phyloP scores from a whole-genome alignment of 2,888 invertebrate species.

The Clepsis dumicolana region DNA sequence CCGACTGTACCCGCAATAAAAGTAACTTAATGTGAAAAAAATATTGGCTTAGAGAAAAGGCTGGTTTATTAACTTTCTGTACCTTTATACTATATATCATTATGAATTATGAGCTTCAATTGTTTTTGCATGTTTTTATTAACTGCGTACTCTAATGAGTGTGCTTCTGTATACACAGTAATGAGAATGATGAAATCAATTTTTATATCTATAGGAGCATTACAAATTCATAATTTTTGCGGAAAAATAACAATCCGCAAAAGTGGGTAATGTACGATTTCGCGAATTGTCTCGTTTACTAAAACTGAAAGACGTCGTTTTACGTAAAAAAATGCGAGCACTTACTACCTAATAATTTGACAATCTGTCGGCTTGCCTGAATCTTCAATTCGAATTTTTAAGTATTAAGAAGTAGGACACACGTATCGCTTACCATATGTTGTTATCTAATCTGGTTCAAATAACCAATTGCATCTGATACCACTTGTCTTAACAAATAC shows the following conservation, averaged over 20 bases:
- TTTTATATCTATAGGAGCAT: too few species aligned
- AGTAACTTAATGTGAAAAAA: neutral
- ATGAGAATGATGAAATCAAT: too few species aligned
- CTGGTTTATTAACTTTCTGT: too few species aligned
- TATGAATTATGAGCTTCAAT: too few species aligned
- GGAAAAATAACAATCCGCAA: too few species aligned
- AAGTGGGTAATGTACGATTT: too few species aligned
- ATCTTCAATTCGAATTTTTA: neutral
- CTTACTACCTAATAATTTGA: neutral
- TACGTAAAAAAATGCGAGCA: neutral
- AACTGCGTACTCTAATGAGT: too few species aligned
- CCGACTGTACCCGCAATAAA: too few species aligned
- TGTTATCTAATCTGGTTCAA: constrained; percentile 55
- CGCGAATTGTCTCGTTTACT: neutral
- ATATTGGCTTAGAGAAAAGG: neutral
- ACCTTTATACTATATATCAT: too few species aligned
- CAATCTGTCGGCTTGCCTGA: neutral
- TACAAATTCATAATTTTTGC: too few species aligned
- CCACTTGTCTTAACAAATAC: constrained; percentile 16
- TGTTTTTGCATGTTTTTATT: too few species aligned
- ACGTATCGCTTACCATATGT: constrained; percentile 7
- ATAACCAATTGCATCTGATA: constrained; percentile 52
- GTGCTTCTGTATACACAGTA: too few species aligned
- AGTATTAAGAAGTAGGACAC: constrained; percentile 19
- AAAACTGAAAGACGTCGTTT: neutral